Evolutionary conservation across 2,888 invertebrate species (phyloP), one percentile per base, ranked within the genome.

Genomic region (Dyspetes luteomarginatus): DNA sequence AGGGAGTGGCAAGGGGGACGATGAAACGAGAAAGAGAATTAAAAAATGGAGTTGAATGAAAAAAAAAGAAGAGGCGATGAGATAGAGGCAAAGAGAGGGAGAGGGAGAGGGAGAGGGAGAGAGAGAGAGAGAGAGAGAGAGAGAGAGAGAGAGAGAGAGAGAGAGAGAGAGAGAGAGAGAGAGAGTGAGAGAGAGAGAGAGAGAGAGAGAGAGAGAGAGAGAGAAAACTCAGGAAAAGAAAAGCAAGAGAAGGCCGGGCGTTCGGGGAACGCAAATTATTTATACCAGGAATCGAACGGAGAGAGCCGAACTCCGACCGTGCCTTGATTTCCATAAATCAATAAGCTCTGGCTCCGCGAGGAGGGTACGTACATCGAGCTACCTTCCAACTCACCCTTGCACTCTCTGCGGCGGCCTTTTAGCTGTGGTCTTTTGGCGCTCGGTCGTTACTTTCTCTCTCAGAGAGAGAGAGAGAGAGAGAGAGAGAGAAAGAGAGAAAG

Each of bases 261-360:
- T 85, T 83, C 82, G 82, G 75, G 82, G 85, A 84, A 86, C 81
- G 82, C 83, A 81, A 83, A 85, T 85, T 84, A 85, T 85, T 85
- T 85, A 85, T 85, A 85, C 84, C 77, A 72, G 45, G 85, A 83
- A 84, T 85, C 84, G 83, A 83, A 84, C 78, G 78, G 67, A 55
- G 79, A 80, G 77, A 78, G 82, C 79, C 83, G 75, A 83, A 85
- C 82, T 82, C 82, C 83, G 79, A 84, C 82, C 83, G 84, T 80
- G 79, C 82, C 86, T 87, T 86, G 87, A 87, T 87, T 87, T 86
- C 86, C 86, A 87, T 87, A 87, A 87, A 87, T 87, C 87, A 87
- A 86, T 87, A 87, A 85, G 85, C 77, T 74, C 62, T 60, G 68
- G 83, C 78, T 73, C 69, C 68, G 73, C 76, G 76, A 76, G 76